phyloP scores from a whole-genome alignment of 2,113 vertebrate genomes.

The Campylomormyrus tamandua region DNA sequence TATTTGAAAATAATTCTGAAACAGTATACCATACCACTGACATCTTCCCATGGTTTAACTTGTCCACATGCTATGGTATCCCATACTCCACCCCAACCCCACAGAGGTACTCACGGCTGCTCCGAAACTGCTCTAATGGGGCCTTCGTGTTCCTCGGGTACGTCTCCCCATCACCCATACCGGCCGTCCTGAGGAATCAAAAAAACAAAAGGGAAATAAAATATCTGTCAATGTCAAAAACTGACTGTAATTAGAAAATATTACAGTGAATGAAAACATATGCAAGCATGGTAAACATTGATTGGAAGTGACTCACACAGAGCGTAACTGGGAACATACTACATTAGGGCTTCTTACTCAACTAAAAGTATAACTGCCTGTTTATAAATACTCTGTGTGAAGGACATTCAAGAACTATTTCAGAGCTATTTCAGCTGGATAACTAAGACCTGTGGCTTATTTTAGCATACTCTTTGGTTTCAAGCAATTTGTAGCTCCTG shows the following conservation, averaged over 20 bases:
- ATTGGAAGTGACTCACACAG: not conserved
- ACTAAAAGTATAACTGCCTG: not conserved
- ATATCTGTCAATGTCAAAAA: not conserved
- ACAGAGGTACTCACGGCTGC: conserved; percentile 71
- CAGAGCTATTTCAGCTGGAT: not conserved
- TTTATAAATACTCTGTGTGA: not conserved
- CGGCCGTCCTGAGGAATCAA: conserved; percentile 54
- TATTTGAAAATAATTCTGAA: not conserved
- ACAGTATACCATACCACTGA: not conserved
- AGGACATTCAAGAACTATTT: not conserved
- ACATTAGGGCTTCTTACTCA: not conserved
- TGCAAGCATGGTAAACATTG: not conserved
- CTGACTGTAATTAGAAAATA: not conserved
- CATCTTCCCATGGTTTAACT: not conserved
- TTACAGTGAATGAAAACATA: not conserved
- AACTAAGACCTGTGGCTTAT: not conserved
- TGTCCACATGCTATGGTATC: no score
- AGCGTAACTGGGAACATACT: not conserved
- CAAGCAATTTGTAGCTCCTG: not conserved
- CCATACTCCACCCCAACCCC: not conserved
- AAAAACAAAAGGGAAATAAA: not conserved
- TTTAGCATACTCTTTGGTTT: not conserved
- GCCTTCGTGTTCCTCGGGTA: conserved; percentile 77
- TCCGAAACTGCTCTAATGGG: conserved; percentile 84
- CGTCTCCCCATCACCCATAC: conserved; percentile 75